Conservation (phyloP, 2,113 vertebrate species). For the Petrocephalus zakoni region DNA sequence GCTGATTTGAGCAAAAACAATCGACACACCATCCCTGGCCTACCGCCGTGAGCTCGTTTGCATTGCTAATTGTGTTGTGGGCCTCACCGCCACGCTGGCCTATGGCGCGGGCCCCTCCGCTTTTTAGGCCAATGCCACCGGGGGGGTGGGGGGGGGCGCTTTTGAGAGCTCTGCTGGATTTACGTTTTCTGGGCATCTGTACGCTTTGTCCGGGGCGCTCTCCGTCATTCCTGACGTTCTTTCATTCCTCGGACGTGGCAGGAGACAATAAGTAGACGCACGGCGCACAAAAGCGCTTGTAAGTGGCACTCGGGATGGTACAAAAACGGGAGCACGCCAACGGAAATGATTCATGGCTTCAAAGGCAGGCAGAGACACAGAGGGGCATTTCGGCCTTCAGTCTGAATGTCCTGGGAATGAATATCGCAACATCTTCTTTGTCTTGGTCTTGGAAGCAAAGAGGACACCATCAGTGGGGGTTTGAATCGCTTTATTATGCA, state of each 20-base stretch:
- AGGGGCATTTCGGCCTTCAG: neutral
- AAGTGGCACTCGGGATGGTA: neutral
- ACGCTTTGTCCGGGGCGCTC: neutral
- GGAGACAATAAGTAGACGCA: neutral
- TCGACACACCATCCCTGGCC: neutral
- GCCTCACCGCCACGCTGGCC: neutral
- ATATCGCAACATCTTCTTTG: neutral
- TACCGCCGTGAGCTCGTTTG: neutral
- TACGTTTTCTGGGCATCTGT: conserved; percentile 6
- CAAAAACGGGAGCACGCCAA: neutral
- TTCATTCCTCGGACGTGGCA: neutral
- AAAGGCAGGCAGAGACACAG: neutral
- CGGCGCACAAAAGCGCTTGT: neutral
- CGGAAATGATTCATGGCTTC: neutral
- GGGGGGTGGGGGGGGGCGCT: neutral
- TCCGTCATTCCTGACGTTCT: neutral
- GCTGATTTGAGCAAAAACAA: conserved; percentile 5
- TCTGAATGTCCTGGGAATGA: neutral
- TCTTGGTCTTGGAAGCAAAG: neutral
- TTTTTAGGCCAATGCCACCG: neutral
- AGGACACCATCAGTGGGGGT: neutral
- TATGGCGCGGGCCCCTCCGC: neutral
- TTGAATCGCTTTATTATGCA: neutral
- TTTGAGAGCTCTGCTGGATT: conserved; percentile 4
- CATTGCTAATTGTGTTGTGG: neutral